Evolutionary conservation across 2,888 invertebrate genomes (phyloP).

Genomic region (Clanis bilineata): DNA sequence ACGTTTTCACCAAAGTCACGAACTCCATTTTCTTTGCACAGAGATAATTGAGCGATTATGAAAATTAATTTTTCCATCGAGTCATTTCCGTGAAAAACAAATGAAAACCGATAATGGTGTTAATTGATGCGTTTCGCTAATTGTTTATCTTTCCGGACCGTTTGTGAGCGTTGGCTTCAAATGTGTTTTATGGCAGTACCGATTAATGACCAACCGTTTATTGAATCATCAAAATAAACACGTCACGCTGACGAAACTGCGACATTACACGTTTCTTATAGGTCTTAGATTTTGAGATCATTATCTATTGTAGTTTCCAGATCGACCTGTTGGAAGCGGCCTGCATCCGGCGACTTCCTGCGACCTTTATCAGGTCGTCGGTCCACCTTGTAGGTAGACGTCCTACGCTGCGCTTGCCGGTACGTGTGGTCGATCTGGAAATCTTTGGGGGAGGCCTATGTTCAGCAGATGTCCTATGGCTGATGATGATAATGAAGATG

Average conservation of each 20-base stretch:
- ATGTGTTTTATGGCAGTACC: neutral
- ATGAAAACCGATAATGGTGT: neutral
- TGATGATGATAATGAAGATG: no score
- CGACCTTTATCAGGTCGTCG: no score
- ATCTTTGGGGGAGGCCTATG: no score
- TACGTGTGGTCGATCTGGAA: no score
- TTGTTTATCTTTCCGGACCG: conserved; percentile 3
- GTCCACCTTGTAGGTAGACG: no score
- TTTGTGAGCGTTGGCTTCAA: neutral
- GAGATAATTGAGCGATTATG: neutral
- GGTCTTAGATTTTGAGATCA: neutral
- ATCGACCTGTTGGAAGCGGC: neutral
- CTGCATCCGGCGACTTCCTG: no score
- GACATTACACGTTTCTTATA: neutral
- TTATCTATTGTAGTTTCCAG: neutral
- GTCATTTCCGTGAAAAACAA: conserved; percentile 8
- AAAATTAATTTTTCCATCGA: neutral
- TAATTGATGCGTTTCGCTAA: conserved; percentile 1
- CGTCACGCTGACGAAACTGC: neutral
- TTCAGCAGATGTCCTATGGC: no score
- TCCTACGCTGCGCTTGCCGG: no score
- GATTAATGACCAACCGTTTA: neutral
- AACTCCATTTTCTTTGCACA: neutral
- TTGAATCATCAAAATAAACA: neutral
- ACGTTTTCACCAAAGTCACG: neutral